These are phyloP conservation scores for Calliopum simillimum DNA, from an alignment of 2,888 invertebrate genomes.

Conservation along the genomic window DNA sequence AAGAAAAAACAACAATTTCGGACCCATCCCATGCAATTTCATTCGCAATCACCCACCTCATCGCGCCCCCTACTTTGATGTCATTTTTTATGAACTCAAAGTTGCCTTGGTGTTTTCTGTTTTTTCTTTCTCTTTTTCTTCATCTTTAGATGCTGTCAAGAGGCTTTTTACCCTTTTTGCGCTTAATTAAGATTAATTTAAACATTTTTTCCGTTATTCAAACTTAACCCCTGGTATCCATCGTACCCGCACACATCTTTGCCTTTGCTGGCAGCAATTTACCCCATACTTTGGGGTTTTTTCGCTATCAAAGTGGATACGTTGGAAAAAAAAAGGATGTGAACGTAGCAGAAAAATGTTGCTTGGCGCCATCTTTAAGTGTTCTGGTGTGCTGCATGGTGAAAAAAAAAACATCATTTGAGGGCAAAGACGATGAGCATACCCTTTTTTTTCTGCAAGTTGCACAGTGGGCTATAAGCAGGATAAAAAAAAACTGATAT, in stretches of 20 bases:
- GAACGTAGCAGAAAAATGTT: no score
- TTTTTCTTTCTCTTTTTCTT: background rate
- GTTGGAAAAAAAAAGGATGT: background rate
- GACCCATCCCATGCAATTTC: background rate
- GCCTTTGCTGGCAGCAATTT: background rate
- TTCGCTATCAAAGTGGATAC: background rate
- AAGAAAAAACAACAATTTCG: no score
- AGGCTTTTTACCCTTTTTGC: slow-evolving; percentile 44
- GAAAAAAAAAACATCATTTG: background rate
- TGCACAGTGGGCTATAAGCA: no score
- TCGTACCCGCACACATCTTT: background rate
- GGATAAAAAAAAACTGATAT: no score
- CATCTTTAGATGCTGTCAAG: slow-evolving; percentile 18
- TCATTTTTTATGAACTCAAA: no score
- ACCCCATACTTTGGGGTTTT: background rate
- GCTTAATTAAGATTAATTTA: slow-evolving; percentile 51
- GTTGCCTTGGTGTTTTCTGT: background rate
- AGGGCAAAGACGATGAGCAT: background rate
- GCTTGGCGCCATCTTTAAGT: slow-evolving; percentile 8
- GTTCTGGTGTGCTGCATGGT: background rate
- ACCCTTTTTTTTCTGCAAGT: background rate
- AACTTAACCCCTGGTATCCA: background rate
- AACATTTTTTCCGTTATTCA: slow-evolving; percentile 36
- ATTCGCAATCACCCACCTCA: background rate
- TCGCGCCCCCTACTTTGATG: background rate